Evolutionary conservation across 2,888 invertebrate genomes (phyloP).

Genomic region (Lasius fuliginosus): DNA sequence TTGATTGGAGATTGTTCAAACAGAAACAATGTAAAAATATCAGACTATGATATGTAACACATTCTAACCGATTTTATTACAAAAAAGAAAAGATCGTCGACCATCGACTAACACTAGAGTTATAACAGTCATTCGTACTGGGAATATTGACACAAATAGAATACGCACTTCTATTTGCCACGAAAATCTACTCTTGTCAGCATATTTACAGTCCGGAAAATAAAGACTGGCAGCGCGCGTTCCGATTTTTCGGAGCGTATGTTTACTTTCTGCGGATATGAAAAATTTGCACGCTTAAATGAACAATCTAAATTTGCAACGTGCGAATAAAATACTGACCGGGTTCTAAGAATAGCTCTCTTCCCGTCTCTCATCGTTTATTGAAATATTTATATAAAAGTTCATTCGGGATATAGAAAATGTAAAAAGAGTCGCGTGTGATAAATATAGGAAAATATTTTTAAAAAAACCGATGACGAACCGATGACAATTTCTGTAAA

Average conservation of each 20-base stretch:
- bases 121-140: constrained; percentile 10
- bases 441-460: constrained; percentile 1
- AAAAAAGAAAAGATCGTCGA: constrained; percentile 15
- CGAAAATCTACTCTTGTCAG: constrained; percentile 28
- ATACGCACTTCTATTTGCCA: constrained; percentile 32
- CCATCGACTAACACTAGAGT: constrained; percentile 5
- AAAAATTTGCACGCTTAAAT: constrained; percentile 33
- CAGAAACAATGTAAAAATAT: background rate
- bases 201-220: constrained; percentile 19
- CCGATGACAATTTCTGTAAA: background rate
- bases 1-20: background rate
- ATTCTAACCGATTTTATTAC: constrained; percentile 10
- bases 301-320: constrained; percentile 1
- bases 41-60: constrained; percentile 7
- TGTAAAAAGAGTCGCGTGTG: background rate
- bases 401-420: background rate
- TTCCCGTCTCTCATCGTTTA: constrained; percentile 1
- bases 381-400: background rate
- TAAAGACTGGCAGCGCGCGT: constrained; percentile 8
- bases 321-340: constrained; percentile 7
- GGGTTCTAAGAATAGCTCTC: constrained; percentile 12
- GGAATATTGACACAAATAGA: constrained; percentile 20
- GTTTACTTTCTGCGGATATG: background rate
- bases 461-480: background rate
- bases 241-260: constrained; percentile 14